Conservation (phyloP, 2,888 invertebrate species). For the Drosophila cognata region DNA sequence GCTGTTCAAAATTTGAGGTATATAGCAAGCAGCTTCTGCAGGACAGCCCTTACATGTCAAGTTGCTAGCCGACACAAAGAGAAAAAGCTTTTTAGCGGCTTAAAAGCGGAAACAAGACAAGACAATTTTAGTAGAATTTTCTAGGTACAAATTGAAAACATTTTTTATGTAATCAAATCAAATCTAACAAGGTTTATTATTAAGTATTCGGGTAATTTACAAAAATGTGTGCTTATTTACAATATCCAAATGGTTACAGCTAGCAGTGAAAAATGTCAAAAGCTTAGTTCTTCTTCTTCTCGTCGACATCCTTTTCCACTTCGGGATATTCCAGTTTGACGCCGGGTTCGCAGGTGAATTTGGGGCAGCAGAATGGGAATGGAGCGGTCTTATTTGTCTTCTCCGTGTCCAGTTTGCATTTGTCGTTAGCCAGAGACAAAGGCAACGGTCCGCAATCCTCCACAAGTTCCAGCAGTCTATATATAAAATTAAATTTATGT, state of each 20-base stretch:
- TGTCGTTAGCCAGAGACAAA: constrained; percentile 89
- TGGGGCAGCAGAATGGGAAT: constrained; percentile 94
- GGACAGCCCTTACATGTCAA: background rate
- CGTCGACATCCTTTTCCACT: constrained; percentile 86
- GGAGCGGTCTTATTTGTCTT: constrained; percentile 95
- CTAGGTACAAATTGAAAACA: background rate
- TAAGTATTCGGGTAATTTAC: background rate
- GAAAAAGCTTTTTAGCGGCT: background rate
- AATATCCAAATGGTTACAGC: background rate
- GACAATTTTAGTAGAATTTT: background rate
- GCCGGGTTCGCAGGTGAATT: constrained; percentile 94
- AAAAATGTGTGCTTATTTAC: background rate
- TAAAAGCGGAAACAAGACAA: background rate
- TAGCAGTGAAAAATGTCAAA: background rate
- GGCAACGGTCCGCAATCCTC: constrained; percentile 96
- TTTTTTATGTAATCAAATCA: background rate
- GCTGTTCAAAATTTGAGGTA: background rate
- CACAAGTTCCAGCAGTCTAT: constrained; percentile 91
- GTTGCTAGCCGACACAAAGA: background rate
- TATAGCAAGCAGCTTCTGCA: background rate
- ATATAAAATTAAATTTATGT: constrained; percentile 9
- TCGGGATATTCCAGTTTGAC: constrained; percentile 94
- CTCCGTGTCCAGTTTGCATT: constrained; percentile 93
- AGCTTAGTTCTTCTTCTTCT: constrained; percentile 49
- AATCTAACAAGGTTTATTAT: background rate